phyloP scores from a whole-genome alignment of 2,888 invertebrate species.

The Perizoma flavofasciatum region DNA sequence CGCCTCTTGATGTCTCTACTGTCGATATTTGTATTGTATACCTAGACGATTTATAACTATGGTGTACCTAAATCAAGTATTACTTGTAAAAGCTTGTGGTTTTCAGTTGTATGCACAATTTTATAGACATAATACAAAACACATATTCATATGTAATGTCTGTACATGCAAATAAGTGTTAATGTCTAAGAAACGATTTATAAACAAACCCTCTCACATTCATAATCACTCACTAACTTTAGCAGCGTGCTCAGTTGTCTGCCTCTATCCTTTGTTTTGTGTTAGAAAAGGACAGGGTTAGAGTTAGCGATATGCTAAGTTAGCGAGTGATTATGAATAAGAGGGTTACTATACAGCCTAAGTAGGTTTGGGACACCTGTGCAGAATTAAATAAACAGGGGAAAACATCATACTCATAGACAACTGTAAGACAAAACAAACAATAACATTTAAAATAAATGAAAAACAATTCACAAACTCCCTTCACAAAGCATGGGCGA shows the following conservation, averaged over 20 bases:
- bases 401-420: slow-evolving; percentile 49
- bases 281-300: too few species aligned
- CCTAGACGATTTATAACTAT: too few species aligned
- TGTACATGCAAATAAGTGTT: slow-evolving; percentile 53
- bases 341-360: slow-evolving; percentile 1
- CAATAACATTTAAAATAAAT: slow-evolving; percentile 46
- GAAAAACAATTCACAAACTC: slow-evolving; percentile 57
- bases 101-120: too few species aligned
- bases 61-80: too few species aligned
- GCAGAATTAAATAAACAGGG: slow-evolving; percentile 36
- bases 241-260: too few species aligned
- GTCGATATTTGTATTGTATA: too few species aligned
- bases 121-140: background rate
- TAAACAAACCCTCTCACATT: slow-evolving; percentile 1
- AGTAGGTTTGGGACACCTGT: slow-evolving; percentile 37
- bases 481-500: slow-evolving; percentile 59
- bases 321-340: too few species aligned
- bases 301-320: too few species aligned
- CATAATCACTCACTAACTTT: too few species aligned
- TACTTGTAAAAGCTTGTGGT: too few species aligned
- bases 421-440: slow-evolving; percentile 57
- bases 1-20: too few species aligned
- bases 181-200: slow-evolving; percentile 5
- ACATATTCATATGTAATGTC: slow-evolving; percentile 29
- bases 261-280: too few species aligned